A percentile compares a stretch with the other conserved stretches of the same genome.
Evolutionary conservation across 2,888 invertebrate species (phyloP).

Genomic region (Dorcus parallelipipedus): DNA sequence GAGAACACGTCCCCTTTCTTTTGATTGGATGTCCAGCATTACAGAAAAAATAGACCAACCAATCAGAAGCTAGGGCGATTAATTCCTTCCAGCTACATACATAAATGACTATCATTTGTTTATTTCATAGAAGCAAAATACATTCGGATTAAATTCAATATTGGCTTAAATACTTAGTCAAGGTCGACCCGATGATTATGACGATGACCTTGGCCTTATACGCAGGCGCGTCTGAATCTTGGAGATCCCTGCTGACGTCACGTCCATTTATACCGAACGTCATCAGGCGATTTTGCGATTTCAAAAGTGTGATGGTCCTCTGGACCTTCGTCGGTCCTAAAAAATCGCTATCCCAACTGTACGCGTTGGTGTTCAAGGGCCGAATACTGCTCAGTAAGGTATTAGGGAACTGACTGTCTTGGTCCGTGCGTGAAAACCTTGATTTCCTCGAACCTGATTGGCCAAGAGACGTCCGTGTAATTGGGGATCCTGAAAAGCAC

Average conservation of each 20-base stretch:
- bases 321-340: conserved; percentile 20
- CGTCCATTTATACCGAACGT: conserved; percentile 56
- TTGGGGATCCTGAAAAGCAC: conserved; percentile 47
- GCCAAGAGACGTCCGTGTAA: conserved; percentile 46
- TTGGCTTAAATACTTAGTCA: no score
- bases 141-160: no score
- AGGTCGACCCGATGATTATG: no score
- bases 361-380: conserved; percentile 49
- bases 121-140: no score
- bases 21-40: no score
- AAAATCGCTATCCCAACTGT: conserved; percentile 33
- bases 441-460: conserved; percentile 51
- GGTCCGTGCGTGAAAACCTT: conserved; percentile 45
- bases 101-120: no score
- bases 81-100: no score
- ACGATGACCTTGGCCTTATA: no score
- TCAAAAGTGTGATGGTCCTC: conserved; percentile 38
- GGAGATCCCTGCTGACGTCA: conserved; percentile 48
- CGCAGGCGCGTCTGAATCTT: no score
- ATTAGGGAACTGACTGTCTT: conserved; percentile 51
- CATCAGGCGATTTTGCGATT: conserved; percentile 50
- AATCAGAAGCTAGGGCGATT: no score
- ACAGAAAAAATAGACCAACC: no score
- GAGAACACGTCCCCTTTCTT: no score
- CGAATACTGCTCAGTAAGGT: conserved; percentile 52